These are phyloP conservation scores for Tineola bisselliella DNA, from an alignment of 2,888 invertebrate species.

Conservation along the genomic window DNA sequence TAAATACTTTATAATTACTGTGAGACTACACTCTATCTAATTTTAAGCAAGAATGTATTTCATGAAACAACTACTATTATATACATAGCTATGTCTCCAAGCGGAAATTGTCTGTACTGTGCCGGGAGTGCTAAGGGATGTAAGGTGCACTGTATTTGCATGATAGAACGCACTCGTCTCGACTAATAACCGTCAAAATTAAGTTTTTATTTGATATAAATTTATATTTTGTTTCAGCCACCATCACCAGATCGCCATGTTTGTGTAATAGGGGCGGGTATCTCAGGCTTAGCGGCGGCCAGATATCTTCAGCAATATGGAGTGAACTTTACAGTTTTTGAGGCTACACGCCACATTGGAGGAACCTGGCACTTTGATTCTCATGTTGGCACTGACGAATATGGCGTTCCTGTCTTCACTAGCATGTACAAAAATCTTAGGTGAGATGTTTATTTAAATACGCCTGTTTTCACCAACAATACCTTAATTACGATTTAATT, in stretches of 20 bases:
- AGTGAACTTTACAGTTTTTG: conserved; percentile 71
- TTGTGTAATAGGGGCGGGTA: conserved; percentile 79
- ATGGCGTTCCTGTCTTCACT: conserved; percentile 76
- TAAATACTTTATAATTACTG: too few species aligned
- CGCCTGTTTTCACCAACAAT: background rate
- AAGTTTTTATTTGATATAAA: too few species aligned
- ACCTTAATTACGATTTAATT: too few species aligned
- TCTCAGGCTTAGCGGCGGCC: conserved; percentile 74
- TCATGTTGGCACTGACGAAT: conserved; percentile 67
- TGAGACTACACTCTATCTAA: too few species aligned
- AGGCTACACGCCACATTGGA: conserved; percentile 73
- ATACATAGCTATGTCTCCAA: too few species aligned
- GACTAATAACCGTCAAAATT: too few species aligned
- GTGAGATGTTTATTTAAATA: conserved; percentile 22
- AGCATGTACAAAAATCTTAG: conserved; percentile 82
- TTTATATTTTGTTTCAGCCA: conserved; percentile 25
- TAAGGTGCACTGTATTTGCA: too few species aligned
- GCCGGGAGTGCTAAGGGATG: too few species aligned
- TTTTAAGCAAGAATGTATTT: too few species aligned
- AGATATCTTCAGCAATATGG: conserved; percentile 66
- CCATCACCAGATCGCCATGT: conserved; percentile 22
- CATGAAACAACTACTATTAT: too few species aligned
- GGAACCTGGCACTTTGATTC: conserved; percentile 86
- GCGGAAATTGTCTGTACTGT: too few species aligned
- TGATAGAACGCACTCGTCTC: too few species aligned